Percentiles rank a stretch among this genome's conserved stretches.
phyloP scores from a whole-genome alignment of 2,797 vertebrate species.

The Monodelphis domestica region DNA sequence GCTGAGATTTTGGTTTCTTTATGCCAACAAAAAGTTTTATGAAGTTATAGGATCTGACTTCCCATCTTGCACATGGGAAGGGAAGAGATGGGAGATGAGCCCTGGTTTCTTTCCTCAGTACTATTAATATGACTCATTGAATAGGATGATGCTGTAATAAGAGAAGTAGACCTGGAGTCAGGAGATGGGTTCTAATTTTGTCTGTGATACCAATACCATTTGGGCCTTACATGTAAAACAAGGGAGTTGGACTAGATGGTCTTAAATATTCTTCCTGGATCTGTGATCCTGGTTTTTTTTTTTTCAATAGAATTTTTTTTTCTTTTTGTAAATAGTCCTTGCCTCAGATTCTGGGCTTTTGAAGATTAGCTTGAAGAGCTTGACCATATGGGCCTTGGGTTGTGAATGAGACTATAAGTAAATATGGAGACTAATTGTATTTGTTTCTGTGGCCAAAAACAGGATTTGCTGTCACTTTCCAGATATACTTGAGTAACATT shows the following conservation, averaged over 20 bases:
- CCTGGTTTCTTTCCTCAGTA: neutral
- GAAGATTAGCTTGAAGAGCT: neutral
- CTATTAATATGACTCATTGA: neutral
- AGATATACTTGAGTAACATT: slow-evolving; percentile 46
- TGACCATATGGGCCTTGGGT: neutral
- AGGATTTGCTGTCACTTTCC: slow-evolving; percentile 33
- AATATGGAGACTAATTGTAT: slow-evolving; percentile 20
- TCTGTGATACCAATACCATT: neutral
- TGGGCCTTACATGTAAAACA: neutral
- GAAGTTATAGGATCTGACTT: neutral
- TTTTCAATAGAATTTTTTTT: neutral
- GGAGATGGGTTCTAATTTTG: neutral
- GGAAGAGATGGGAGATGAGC: neutral
- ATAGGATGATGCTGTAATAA: neutral
- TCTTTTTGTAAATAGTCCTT: neutral
- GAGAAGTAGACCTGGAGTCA: neutral
- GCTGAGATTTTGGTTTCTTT: neutral
- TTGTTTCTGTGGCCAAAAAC: slow-evolving; percentile 34
- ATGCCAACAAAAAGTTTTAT: neutral
- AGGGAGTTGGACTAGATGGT: neutral
- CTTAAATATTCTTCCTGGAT: neutral
- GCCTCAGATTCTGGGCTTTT: neutral
- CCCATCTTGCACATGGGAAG: neutral
- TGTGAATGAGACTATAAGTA: neutral
- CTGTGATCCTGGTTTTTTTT: neutral